Evolutionary conservation across 2,797 vertebrate genomes (phyloP).

Genomic region (Crypturellus tataupa): DNA sequence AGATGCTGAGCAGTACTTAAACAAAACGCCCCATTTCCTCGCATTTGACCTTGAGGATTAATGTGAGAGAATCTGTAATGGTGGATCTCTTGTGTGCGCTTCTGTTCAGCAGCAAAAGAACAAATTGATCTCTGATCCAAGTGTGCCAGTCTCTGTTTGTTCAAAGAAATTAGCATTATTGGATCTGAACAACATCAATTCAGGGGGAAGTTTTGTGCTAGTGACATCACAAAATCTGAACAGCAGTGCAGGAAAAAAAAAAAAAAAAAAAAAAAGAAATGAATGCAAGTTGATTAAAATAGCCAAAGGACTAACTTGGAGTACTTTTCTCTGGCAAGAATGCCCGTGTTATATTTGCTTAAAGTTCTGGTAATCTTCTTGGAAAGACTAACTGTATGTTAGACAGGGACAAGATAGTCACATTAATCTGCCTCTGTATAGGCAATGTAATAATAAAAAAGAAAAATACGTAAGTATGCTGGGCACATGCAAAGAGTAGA

Average conservation of each 20-base stretch:
- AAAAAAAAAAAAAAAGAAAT: neutral
- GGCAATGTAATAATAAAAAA: neutral
- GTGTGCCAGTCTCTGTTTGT: neutral
- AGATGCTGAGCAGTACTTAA: constrained; percentile 35
- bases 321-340: neutral
- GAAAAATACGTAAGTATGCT: too few relatives aligned
- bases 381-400: neutral
- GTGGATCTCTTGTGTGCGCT: neutral
- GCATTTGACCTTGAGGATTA: constrained; percentile 28
- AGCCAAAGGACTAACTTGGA: neutral
- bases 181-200: neutral
- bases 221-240: neutral
- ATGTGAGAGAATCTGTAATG: neutral
- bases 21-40: neutral
- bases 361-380: neutral
- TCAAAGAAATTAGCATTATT: neutral
- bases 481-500: neutral
- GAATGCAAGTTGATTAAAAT: neutral
- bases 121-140: neutral
- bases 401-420: neutral
- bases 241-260: neutral
- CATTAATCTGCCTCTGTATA: neutral
- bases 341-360: neutral
- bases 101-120: neutral
- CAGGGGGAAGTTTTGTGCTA: neutral